Evolutionary conservation across 2,113 vertebrate genomes (phyloP).

Genomic region (Xyrauchen texanus): DNA sequence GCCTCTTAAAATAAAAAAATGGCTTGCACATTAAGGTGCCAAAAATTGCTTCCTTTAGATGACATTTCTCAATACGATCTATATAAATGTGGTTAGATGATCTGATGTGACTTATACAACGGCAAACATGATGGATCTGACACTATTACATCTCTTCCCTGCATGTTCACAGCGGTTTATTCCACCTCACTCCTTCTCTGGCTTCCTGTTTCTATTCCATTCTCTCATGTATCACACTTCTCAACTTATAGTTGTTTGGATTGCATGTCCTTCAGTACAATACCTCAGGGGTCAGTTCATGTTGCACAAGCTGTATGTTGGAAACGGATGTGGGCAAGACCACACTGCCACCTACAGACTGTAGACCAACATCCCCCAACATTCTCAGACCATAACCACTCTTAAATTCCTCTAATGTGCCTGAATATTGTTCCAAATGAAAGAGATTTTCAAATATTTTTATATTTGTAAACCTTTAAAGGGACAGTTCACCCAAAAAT

Average conservation of each 20-base stretch:
- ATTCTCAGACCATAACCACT: not conserved
- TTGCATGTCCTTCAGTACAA: conserved; percentile 5
- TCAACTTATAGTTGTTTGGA: not conserved
- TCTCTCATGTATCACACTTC: not conserved
- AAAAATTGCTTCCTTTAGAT: too few relatives aligned
- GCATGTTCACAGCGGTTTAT: not conserved
- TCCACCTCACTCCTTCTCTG: not conserved
- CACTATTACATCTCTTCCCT: not conserved
- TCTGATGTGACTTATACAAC: too few relatives aligned
- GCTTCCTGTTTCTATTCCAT: not conserved
- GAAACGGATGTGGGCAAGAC: not conserved
- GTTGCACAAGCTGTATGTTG: not conserved
- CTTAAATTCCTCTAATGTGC: not conserved
- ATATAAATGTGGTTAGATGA: too few relatives aligned
- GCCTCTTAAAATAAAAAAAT: too few relatives aligned
- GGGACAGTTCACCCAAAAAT: too few relatives aligned
- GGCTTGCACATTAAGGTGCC: too few relatives aligned
- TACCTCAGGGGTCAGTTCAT: not conserved
- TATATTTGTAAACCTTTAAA: too few relatives aligned
- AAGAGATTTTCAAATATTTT: too few relatives aligned
- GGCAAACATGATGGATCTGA: too few relatives aligned
- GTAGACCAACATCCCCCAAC: not conserved
- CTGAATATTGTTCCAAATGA: too few relatives aligned
- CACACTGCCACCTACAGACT: conserved; percentile 61
- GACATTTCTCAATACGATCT: too few relatives aligned